Percentiles rank a stretch among this genome's conserved stretches.
These are phyloP conservation scores for Gouania willdenowi DNA, from an alignment of 2,797 vertebrate species.

Conservation along the genomic window DNA sequence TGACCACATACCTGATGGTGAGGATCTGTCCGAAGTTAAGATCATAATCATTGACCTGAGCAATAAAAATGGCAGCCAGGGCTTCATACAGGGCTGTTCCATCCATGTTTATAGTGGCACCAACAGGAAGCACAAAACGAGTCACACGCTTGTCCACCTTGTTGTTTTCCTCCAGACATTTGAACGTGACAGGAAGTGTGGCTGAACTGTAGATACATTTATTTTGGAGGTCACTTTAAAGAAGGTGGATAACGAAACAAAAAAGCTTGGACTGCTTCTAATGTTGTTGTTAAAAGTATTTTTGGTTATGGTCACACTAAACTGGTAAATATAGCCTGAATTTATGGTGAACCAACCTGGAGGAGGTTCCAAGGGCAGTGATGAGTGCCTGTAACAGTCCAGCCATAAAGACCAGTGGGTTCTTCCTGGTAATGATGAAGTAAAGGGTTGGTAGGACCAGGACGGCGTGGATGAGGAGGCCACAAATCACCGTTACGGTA, in stretches of 20 bases:
- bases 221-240: too few relatives aligned
- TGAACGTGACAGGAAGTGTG: slow-evolving; percentile 82
- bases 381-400: slow-evolving; percentile 82
- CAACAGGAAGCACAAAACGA: slow-evolving; percentile 82
- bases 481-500: slow-evolving; percentile 78
- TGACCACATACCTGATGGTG: slow-evolving; percentile 78
- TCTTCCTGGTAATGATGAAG: slow-evolving; percentile 79
- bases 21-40: slow-evolving; percentile 83
- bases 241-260: background rate
- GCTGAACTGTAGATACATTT: too few relatives aligned
- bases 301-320: too few relatives aligned
- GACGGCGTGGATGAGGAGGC: slow-evolving; percentile 73
- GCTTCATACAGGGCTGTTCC: slow-evolving; percentile 84
- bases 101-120: slow-evolving; percentile 87
- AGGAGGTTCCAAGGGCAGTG: slow-evolving; percentile 83
- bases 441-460: slow-evolving; percentile 79
- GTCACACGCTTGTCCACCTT: slow-evolving; percentile 81
- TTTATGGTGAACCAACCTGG: slow-evolving; percentile 61
- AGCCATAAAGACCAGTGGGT: slow-evolving; percentile 75
- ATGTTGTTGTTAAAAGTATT: too few relatives aligned
- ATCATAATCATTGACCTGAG: slow-evolving; percentile 80
- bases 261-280: background rate
- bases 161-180: slow-evolving; percentile 84
- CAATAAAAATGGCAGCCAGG: slow-evolving; percentile 85
- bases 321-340: too few relatives aligned